These are phyloP conservation scores for Spilarctia lutea DNA, from an alignment of 2,888 invertebrate species.

Conservation along the genomic window DNA sequence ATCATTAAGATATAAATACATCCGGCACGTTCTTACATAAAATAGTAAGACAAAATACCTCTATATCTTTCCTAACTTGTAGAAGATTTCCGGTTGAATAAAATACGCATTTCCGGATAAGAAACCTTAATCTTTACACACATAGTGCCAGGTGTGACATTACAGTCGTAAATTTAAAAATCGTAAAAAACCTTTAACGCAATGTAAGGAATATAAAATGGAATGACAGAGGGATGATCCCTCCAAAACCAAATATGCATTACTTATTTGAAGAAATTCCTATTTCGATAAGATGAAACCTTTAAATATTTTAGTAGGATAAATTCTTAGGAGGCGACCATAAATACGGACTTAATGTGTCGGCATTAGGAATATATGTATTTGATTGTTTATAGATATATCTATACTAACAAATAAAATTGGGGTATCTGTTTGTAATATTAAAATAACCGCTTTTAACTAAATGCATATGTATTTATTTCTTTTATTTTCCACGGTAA, in stretches of 20 bases:
- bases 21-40: neutral
- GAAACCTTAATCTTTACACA: neutral
- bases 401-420: too few relatives aligned
- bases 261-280: neutral
- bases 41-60: neutral
- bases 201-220: neutral
- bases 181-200: neutral
- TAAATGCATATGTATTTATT: too few relatives aligned
- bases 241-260: neutral
- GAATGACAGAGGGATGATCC: conserved; percentile 10
- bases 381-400: neutral
- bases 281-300: neutral
- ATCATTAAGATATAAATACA: neutral
- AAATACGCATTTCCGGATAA: neutral
- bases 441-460: too few relatives aligned
- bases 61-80: neutral
- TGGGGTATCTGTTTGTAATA: too few relatives aligned
- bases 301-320: neutral
- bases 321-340: neutral
- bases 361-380: neutral
- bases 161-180: neutral
- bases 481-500: too few relatives aligned
- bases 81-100: neutral
- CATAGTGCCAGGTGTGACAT: neutral
- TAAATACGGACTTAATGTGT: neutral